A percentile compares a stretch with the other conserved stretches of the same genome.
phyloP scores from a whole-genome alignment of 2,797 vertebrate genomes.

The Eulemur coronatus region DNA sequence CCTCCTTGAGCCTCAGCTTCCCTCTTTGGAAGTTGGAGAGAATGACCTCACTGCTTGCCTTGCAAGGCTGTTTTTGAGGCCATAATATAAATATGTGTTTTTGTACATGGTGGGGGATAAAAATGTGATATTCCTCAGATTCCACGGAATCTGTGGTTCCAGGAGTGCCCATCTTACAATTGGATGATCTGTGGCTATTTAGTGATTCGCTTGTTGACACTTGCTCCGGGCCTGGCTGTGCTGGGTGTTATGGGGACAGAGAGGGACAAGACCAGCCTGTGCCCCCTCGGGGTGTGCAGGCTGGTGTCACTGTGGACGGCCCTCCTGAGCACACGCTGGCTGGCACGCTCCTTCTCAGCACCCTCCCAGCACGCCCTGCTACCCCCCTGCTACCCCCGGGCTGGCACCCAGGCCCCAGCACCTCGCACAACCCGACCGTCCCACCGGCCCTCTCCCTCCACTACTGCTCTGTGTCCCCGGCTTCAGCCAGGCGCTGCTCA shows the following conservation, averaged over 20 bases:
- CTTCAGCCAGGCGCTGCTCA: neutral
- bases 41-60: neutral
- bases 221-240: neutral
- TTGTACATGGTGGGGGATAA: neutral
- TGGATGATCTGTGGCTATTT: neutral
- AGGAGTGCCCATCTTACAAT: neutral
- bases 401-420: fast-evolving
- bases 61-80: neutral
- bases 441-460: neutral
- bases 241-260: neutral
- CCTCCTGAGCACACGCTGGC: neutral
- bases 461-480: neutral
- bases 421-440: neutral
- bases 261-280: neutral
- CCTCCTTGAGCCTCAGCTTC: neutral
- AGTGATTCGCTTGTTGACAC: neutral
- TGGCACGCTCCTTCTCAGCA: neutral
- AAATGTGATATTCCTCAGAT: neutral
- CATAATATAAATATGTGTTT: neutral
- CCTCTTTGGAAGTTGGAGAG: neutral
- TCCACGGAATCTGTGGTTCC: neutral
- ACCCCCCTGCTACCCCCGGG: neutral
- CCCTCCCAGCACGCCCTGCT: neutral
- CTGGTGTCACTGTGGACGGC: neutral
- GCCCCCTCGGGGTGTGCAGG: neutral